A percentile compares a stretch with the other conserved stretches of the same genome.
Evolutionary conservation across 2,113 vertebrate genomes (phyloP).

Genomic region (Austrofundulus limnaeus): DNA sequence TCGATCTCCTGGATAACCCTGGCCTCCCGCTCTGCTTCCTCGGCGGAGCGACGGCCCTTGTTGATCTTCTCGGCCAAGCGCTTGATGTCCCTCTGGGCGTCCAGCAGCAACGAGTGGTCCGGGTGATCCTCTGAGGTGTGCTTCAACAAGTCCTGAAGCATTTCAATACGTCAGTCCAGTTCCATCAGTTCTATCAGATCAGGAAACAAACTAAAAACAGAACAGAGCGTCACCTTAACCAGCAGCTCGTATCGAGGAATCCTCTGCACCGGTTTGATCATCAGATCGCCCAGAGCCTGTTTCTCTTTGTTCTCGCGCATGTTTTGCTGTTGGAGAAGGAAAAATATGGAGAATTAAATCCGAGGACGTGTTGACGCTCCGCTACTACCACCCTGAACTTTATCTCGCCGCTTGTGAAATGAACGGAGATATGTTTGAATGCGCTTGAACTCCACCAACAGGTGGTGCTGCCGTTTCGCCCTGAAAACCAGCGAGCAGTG

Average conservation of each 20-base stretch:
- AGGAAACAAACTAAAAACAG: not conserved
- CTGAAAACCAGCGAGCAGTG: not conserved
- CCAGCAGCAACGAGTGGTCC: constrained; percentile 86
- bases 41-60: constrained; percentile 91
- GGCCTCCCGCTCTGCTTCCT: constrained; percentile 93
- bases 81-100: constrained; percentile 94
- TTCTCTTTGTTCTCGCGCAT: constrained; percentile 99
- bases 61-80: constrained; percentile 95
- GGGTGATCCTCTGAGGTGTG: constrained; percentile 96
- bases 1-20: constrained; percentile 97
- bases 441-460: constrained; percentile 14
- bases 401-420: too few species aligned
- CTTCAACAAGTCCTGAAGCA: constrained; percentile 90
- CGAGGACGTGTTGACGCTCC: too few species aligned
- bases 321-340: constrained; percentile 84
- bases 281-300: constrained; percentile 93
- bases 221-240: constrained; percentile 85
- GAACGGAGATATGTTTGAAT: too few species aligned
- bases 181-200: not conserved
- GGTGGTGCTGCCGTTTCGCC: constrained; percentile 28
- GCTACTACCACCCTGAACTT: too few species aligned
- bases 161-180: not conserved
- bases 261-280: constrained; percentile 98
- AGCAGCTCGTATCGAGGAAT: constrained; percentile 97
- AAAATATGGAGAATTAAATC: not conserved